These are phyloP conservation scores for Manduca sexta DNA, from an alignment of 1,140 invertebrate species.

Conservation along the genomic window DNA sequence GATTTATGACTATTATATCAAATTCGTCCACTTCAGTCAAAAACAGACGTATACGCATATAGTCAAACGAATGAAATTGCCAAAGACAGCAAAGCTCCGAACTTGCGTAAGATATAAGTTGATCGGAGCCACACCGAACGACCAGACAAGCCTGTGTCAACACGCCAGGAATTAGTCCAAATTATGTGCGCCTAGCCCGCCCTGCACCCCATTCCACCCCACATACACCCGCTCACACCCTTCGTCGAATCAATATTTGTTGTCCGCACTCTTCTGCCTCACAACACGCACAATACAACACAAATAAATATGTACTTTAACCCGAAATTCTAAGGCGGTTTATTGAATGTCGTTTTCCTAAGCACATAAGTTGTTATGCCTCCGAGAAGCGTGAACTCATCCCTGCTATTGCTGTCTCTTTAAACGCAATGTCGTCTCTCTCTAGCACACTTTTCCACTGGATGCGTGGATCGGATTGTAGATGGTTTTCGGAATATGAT, in stretches of 20 bases:
- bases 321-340: background rate
- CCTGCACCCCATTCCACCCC: slow-evolving; percentile 13
- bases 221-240: slow-evolving; percentile 32
- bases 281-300: slow-evolving; percentile 50
- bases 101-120: slow-evolving; percentile 27
- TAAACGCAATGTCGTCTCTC: slow-evolving; percentile 63
- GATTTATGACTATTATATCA: no score
- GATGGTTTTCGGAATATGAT: background rate
- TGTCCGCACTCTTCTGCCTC: slow-evolving; percentile 70
- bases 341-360: background rate
- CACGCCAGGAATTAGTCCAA: slow-evolving; percentile 70
- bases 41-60: no score
- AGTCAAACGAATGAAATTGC: no score
- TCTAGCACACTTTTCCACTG: slow-evolving; percentile 54
- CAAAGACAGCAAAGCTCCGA: background rate
- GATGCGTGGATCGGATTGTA: slow-evolving; percentile 29
- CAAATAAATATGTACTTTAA: slow-evolving; percentile 20
- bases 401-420: slow-evolving; percentile 60
- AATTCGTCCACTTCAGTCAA: no score
- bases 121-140: slow-evolving; percentile 33
- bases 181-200: slow-evolving; percentile 51
- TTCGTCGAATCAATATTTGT: slow-evolving; percentile 70
- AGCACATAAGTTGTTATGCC: slow-evolving; percentile 24
- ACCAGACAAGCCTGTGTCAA: slow-evolving; percentile 66
- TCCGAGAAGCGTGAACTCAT: slow-evolving; percentile 35